Evolutionary conservation across 2,797 vertebrate species (phyloP), one percentile per base, ranked within the genome.

Genomic region (Heteromormyrus szaboi): DNA sequence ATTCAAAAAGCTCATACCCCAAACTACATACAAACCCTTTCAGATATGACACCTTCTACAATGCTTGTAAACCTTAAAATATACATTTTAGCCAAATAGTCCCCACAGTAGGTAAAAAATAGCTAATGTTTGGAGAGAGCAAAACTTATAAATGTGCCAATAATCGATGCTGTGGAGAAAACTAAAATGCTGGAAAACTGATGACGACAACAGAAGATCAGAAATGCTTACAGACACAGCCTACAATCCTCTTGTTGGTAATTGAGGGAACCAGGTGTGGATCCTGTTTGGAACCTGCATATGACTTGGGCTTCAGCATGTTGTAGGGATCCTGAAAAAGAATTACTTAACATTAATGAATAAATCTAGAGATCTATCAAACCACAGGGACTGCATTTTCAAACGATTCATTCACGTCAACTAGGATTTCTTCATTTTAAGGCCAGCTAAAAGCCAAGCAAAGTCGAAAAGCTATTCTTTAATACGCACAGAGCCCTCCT

Each of bases 241-340:
- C 98, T 79, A 98, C 97, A 2, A 98, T 93, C 92, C 97, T 95
- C 92, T 97, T 97, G 93, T 95, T 94, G 1, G 89, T 94, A 93
- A 98, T 89, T 86, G 98, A 98, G 11, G 98, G 97, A 0, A 98
- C 97, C 0, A 98, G 93, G 91, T 97, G 96, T 0, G 98, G 98
- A 11, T 98, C 97, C 0, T 94, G 93, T 92, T 96, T 97, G 88
- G 97, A 96, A n/a, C 98, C 98, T 0, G 95, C 92, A 3, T 97
- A 96, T 6, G 90, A 92, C 89, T 97, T 97, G 0, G 97, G 97
- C 79, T 95, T 95, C 89, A 97, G 33, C n/a, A 97, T 93, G 93
- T 88, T 97, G 93, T 96, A 98, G 0, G 97, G 98, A 68, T 99
- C 98, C 98, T 98, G 90, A 0, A 88, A 62, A 46, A 79, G n/a